Base-by-base conservation (phyloP, 2,797 vertebrate genomes). In the Sebastes steindachneri region DNA sequence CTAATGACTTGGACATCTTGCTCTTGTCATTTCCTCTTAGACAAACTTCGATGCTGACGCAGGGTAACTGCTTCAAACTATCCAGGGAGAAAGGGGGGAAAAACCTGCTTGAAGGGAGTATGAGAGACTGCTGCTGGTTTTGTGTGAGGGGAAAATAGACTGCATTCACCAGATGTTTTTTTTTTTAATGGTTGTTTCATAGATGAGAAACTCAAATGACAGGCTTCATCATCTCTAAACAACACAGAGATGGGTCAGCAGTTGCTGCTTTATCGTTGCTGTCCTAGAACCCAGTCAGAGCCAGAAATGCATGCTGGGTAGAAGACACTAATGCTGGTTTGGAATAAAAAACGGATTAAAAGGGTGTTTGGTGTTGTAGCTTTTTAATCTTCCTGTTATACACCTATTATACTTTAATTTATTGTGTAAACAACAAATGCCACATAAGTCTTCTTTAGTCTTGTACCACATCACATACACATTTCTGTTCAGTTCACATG, bases 1-100 rank as follows among this genome's bases (percentile, higher is more conserved):
- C 93, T 94, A 93, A 94, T 93, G 91, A 89, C 91, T 94, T 92
- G 82, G 92, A 94, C 92, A 94, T 93, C 89, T 93, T 94, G 92
- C 83, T 87, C 89, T 91, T 93, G 92, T 93, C 89, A 89, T 93
- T 94, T 93, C 86, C 87, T 93, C 72, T 94, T 85, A 92, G 80
- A 89, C 83, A 89, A 92, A 89, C 85, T 84, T 80, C 29, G 83
- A 78, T 70, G 77, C 77, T 89, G 89, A 93, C 82, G 33, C 77
- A 85, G 86, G 68, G 60, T 87, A 92, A 86, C 89, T 83, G 88
- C 82, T 86, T 86, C 75, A 84, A 89, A 82, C 87, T 88, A 63
- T 88, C 82, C 77, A 74, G 88, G 73, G 84, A 83, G 76, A 67
- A 58, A 28, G 62, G 71, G 35, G 31, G 62, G 28, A 3, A 62